Evolutionary conservation across 2,113 vertebrate species (phyloP).

Genomic region (Butastur rufipennis): DNA sequence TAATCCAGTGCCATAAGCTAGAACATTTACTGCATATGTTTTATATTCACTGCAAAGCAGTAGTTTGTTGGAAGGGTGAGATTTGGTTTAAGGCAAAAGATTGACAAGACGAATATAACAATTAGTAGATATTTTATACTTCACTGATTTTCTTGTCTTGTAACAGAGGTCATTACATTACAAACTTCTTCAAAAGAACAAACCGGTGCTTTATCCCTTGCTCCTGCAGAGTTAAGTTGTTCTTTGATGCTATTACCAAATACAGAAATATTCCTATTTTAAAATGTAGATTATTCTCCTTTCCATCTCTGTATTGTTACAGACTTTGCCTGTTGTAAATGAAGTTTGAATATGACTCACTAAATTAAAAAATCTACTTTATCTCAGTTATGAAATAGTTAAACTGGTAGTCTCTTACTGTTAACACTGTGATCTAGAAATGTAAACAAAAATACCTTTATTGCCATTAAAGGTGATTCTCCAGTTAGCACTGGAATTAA

Average conservation of each 20-base stretch:
- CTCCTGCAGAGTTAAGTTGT: background rate
- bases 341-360: background rate
- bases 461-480: background rate
- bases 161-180: background rate
- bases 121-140: background rate
- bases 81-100: slow-evolving; percentile 18
- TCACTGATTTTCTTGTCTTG: background rate
- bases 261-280: background rate
- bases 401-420: background rate
- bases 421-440: background rate
- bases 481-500: background rate
- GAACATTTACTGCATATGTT: background rate
- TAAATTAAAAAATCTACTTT: background rate
- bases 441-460: background rate
- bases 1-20: background rate
- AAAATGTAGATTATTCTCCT: background rate
- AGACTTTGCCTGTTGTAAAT: background rate
- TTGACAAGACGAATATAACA: background rate
- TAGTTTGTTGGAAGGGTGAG: background rate
- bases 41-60: background rate
- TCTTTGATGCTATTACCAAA: background rate
- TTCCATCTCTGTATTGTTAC: background rate
- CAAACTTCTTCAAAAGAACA: background rate
- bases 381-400: background rate
- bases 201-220: background rate